phyloP scores from a whole-genome alignment of 2,797 vertebrate species.

The Chloroceryle inda region DNA sequence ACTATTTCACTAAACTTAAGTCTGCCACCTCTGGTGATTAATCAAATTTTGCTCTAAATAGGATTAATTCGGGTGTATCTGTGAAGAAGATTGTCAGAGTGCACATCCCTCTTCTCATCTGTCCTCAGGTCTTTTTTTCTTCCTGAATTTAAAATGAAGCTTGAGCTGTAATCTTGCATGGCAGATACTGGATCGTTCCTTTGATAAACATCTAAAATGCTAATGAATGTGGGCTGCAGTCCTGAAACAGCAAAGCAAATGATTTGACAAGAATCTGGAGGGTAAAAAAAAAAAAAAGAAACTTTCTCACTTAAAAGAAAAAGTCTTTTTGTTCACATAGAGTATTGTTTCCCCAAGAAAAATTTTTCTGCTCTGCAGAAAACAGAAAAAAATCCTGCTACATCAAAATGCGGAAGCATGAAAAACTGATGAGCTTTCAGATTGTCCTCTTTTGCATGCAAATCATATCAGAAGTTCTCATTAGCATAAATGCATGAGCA shows the following conservation, averaged over 20 bases:
- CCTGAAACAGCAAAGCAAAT: slow-evolving; percentile 75
- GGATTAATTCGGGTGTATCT: slow-evolving; percentile 81
- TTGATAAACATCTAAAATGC: slow-evolving; percentile 88
- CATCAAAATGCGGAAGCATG: slow-evolving; percentile 84
- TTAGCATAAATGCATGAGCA: slow-evolving; percentile 99
- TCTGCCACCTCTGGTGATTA: slow-evolving; percentile 76
- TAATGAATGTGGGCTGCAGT: slow-evolving; percentile 79
- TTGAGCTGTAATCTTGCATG: slow-evolving; percentile 80
- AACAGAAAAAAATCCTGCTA: slow-evolving; percentile 79
- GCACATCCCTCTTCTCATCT: slow-evolving; percentile 71
- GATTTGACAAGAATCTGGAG: slow-evolving; percentile 82
- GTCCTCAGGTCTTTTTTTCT: slow-evolving; percentile 75
- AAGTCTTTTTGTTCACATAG: slow-evolving; percentile 73
- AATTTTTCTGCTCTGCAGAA: slow-evolving; percentile 69
- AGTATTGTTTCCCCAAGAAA: slow-evolving; percentile 81
- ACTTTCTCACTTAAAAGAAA: slow-evolving; percentile 77
- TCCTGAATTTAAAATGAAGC: slow-evolving; percentile 84
- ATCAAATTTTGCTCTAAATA: slow-evolving; percentile 82
- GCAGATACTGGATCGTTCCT: slow-evolving; percentile 81
- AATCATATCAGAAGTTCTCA: slow-evolving; percentile 99
- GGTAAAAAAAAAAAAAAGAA: slow-evolving; percentile 76
- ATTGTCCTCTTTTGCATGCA: slow-evolving; percentile 99
- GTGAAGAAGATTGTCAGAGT: slow-evolving; percentile 77
- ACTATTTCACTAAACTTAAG: slow-evolving; percentile 74
- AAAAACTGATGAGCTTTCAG: slow-evolving; percentile 92